Evolutionary conservation across 2,888 invertebrate genomes (phyloP), one percentile per base, ranked within the genome.

Genomic region (Brachyptera risi): DNA sequence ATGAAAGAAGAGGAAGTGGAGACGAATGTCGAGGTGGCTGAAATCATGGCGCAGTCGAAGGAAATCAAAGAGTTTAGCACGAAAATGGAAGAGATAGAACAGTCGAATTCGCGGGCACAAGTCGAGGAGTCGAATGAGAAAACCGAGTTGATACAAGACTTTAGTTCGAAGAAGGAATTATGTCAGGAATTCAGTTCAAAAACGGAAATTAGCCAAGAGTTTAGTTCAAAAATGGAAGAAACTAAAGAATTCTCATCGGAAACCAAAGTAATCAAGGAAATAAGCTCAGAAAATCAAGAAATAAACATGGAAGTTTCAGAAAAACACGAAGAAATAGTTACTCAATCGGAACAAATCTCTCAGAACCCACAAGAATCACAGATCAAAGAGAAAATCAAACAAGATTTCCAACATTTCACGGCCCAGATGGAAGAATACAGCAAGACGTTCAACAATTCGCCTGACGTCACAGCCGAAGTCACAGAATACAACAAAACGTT

Each of bases 341-440:
- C n/a, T n/a, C n/a, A n/a, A n/a, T n/a, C n/a, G n/a, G n/a, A n/a
- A n/a, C n/a, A n/a, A n/a, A n/a, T n/a, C n/a, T n/a, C n/a, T n/a
- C n/a, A n/a, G n/a, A n/a, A n/a, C n/a, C n/a, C n/a, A n/a, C n/a
- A n/a, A n/a, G n/a, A n/a, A n/a, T n/a, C n/a, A n/a, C 50, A 51
- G 21, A 54, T 54, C 38, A 54, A 54, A 24, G 59, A 50, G 50
- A 59, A 40, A 26, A 50, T 59, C 19, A 54, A 50, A 19, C 51
- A 54, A 19, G 50, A 50, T 11, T 50, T 59, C 27, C 35, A 59
- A 24, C 50, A 38, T 7, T 50, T 40, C 51, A 38, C 51, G 15
- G 40, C 49, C 17, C 37, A 59, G 37, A 50, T 50, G 59, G 59
- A 59, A 19, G 47, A 44, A 35, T 37, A 49, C 50, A 50, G 51